Evolutionary conservation across 2,888 invertebrate species (phyloP).

Genomic region (Apomyelois bistriatella): DNA sequence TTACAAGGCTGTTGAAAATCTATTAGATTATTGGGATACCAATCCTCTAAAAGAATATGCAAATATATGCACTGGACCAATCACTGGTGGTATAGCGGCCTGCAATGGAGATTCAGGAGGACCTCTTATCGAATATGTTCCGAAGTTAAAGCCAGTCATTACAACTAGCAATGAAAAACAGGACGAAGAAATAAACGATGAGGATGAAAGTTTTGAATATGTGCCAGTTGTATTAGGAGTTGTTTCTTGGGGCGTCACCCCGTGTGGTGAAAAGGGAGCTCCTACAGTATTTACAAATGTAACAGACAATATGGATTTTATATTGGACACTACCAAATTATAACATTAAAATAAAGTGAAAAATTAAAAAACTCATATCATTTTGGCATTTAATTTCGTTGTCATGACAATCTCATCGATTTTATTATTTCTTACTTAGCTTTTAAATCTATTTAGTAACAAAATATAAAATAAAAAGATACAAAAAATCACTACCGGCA

Average conservation of each 20-base stretch:
- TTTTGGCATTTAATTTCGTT: background rate
- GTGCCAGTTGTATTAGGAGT: slow-evolving; percentile 66
- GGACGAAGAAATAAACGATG: slow-evolving; percentile 7
- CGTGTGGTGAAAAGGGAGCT: slow-evolving; percentile 72
- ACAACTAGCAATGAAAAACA: slow-evolving; percentile 19
- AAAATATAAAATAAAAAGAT: too few species aligned
- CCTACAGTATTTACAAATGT: slow-evolving; percentile 79
- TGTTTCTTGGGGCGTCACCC: slow-evolving; percentile 77
- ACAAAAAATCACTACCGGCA: too few species aligned
- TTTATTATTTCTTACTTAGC: too few species aligned
- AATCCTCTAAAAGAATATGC: slow-evolving; percentile 62
- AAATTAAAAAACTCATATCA: slow-evolving; percentile 4
- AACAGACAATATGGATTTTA: slow-evolving; percentile 67
- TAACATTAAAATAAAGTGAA: too few species aligned
- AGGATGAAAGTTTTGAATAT: slow-evolving; percentile 25
- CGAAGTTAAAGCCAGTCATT: slow-evolving; percentile 18
- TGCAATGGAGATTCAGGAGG: slow-evolving; percentile 81
- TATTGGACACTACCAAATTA: slow-evolving; percentile 26
- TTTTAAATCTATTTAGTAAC: too few species aligned
- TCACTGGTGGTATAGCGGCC: slow-evolving; percentile 68
- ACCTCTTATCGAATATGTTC: slow-evolving; percentile 57
- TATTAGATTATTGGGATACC: slow-evolving; percentile 33
- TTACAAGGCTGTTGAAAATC: background rate
- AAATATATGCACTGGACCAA: slow-evolving; percentile 78
- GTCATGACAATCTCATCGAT: too few species aligned